phyloP scores from a whole-genome alignment of 1,140 invertebrate species.

The Protaetia brevitarsis region DNA sequence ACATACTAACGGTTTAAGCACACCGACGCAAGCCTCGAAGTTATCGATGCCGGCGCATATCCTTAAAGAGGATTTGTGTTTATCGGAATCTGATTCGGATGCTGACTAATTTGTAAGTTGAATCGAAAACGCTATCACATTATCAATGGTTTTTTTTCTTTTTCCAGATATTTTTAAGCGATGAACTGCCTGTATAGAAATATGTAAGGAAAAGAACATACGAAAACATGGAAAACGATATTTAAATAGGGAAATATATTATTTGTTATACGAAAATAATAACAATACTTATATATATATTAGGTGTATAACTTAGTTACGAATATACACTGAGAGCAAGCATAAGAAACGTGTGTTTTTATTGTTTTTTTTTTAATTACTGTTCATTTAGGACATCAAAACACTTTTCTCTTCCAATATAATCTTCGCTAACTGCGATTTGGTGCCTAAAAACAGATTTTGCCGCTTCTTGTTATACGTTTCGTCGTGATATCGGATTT shows the following conservation, averaged over 20 bases:
- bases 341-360: no score
- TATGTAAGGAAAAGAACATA: no score
- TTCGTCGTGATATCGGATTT: slow-evolving; percentile 55
- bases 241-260: no score
- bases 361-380: not conserved
- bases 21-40: slow-evolving; percentile 37
- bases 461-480: not conserved
- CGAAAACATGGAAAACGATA: no score
- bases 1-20: slow-evolving; percentile 45
- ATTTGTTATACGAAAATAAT: no score
- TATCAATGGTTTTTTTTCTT: no score
- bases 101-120: not conserved
- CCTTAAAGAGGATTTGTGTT: slow-evolving; percentile 72
- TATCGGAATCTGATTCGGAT: slow-evolving; percentile 57
- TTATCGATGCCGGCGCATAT: slow-evolving; percentile 54
- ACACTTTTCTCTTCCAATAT: slow-evolving; percentile 9
- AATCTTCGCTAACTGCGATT: slow-evolving; percentile 42
- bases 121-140: no score
- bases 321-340: no score
- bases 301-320: no score
- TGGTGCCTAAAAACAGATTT: slow-evolving; percentile 44
- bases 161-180: no score
- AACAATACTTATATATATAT: no score
- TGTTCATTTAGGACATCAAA: not conserved
- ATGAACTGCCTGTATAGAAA: no score